Evolutionary conservation across 1,140 invertebrate genomes (phyloP).

Genomic region (Zaprionus lachaisei): DNA sequence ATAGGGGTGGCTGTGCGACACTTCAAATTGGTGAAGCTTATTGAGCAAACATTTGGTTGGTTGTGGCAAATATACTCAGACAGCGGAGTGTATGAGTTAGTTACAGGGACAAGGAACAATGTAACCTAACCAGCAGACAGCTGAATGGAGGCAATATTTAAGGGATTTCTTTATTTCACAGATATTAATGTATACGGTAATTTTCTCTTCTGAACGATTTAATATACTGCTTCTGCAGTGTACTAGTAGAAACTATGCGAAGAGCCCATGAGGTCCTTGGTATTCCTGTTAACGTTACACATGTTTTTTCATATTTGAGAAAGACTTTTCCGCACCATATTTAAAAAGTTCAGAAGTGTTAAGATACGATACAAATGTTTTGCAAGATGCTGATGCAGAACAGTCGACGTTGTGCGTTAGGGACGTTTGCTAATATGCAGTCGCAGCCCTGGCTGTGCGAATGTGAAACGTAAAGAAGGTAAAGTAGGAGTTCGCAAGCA

Average conservation of each 20-base stretch:
- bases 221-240: no score
- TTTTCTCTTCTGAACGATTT: no score
- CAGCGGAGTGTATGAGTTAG: neutral
- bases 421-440: neutral
- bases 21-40: slow-evolving; percentile 5
- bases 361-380: neutral
- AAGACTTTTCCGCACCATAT: neutral
- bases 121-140: neutral
- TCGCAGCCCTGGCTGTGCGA: neutral
- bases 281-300: neutral
- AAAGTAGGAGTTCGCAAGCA: slow-evolving; percentile 1
- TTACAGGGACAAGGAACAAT: neutral
- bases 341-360: neutral
- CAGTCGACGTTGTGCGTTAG: neutral
- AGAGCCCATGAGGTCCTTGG: neutral
- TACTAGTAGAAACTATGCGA: neutral
- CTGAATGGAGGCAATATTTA: neutral
- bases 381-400: neutral
- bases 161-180: neutral
- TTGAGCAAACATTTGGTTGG: slow-evolving; percentile 3
- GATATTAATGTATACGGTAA: no score
- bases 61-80: neutral
- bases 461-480: neutral
- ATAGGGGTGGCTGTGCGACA: slow-evolving; percentile 6
- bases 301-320: neutral